phyloP scores from a whole-genome alignment of 1,140 invertebrate species.

The Heliconius nattereri region DNA sequence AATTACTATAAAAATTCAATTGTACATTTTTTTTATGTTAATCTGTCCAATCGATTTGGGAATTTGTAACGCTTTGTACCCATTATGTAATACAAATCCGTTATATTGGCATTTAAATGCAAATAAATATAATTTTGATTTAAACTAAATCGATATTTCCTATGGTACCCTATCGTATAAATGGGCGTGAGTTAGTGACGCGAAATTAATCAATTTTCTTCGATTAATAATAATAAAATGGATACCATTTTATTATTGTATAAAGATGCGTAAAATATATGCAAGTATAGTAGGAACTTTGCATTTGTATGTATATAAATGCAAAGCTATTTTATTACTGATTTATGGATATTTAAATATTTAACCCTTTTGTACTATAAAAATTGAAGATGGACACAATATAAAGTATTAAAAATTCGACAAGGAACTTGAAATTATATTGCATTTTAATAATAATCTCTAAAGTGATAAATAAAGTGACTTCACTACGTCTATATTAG shows the following conservation, averaged over 20 bases:
- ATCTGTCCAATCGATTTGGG: constrained; percentile 61
- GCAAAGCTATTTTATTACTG: neutral
- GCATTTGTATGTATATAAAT: neutral
- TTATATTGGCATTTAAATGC: constrained; percentile 66
- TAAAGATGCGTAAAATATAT: neutral
- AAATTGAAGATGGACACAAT: too few relatives aligned
- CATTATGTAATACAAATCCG: constrained; percentile 65
- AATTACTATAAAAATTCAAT: constrained; percentile 22
- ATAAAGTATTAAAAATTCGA: neutral
- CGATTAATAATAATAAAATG: too few relatives aligned
- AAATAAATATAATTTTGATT: constrained; percentile 52
- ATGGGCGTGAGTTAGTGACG: constrained; percentile 46
- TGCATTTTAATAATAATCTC: too few relatives aligned
- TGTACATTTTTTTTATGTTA: constrained; percentile 51
- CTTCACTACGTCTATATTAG: too few relatives aligned
- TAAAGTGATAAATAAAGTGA: too few relatives aligned
- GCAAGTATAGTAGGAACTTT: neutral
- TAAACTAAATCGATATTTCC: neutral
- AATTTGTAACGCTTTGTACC: constrained; percentile 67
- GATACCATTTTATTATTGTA: constrained; percentile 3
- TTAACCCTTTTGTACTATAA: neutral
- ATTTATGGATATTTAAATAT: constrained; percentile 15
- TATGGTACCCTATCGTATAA: constrained; percentile 59
- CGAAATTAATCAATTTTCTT: constrained; percentile 45
- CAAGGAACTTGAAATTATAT: neutral